phyloP scores from a whole-genome alignment of 2,113 vertebrate species.

The Syngnathoides biaculeatus region DNA sequence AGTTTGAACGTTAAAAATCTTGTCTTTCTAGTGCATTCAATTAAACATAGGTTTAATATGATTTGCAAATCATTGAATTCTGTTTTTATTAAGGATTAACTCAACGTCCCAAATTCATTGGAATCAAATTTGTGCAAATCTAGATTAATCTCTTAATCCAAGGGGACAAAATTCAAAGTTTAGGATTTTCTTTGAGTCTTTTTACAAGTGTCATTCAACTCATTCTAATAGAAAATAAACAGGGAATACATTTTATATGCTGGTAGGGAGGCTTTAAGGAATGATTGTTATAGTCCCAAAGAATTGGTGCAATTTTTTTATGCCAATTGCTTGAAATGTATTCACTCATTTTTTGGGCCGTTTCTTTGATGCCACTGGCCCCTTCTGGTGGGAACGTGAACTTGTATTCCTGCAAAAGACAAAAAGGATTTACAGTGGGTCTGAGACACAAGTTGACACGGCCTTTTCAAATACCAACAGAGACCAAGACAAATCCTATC shows the following conservation, averaged over 20 bases:
- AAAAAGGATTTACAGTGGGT: not conserved
- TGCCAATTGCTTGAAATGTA: not conserved
- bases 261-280: too few relatives aligned
- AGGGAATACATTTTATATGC: too few relatives aligned
- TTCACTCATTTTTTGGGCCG: conserved; percentile 24
- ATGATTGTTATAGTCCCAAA: not conserved
- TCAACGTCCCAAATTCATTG: too few relatives aligned
- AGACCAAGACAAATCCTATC: not conserved
- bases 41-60: too few relatives aligned
- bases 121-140: too few relatives aligned
- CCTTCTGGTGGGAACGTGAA: conserved; percentile 37
- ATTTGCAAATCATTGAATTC: too few relatives aligned
- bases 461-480: not conserved
- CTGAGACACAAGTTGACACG: not conserved
- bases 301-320: not conserved
- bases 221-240: not conserved
- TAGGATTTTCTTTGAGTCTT: too few relatives aligned
- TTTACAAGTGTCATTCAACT: not conserved
- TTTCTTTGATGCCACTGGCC: conserved; percentile 50
- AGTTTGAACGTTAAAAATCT: too few relatives aligned
- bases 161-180: too few relatives aligned
- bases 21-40: too few relatives aligned
- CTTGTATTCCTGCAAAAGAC: conserved; percentile 18
- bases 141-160: too few relatives aligned
- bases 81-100: too few relatives aligned